phyloP scores from a whole-genome alignment of 2,113 vertebrate species.

The Miniopterus natalensis region DNA sequence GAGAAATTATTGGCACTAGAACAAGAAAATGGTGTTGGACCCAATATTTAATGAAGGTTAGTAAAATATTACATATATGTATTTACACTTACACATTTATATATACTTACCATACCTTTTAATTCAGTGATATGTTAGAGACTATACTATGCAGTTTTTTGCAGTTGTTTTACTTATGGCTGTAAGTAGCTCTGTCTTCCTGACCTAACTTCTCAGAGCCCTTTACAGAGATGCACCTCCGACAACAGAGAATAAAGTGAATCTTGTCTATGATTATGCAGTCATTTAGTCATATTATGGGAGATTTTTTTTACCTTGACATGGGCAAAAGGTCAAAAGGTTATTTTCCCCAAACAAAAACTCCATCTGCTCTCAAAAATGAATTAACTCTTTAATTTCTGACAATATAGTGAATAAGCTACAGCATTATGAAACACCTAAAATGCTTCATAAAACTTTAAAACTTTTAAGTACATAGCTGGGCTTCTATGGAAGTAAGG shows the following conservation, averaged over 20 bases:
- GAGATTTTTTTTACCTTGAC: neutral
- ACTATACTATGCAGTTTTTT: neutral
- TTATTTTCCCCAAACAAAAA: neutral
- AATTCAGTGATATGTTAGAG: neutral
- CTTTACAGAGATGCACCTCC: neutral
- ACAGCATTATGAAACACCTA: neutral
- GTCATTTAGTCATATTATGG: neutral
- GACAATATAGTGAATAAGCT: neutral
- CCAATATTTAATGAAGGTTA: constrained; percentile 56
- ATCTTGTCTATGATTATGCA: neutral
- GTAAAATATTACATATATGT: constrained; percentile 51
- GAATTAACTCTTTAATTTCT: neutral
- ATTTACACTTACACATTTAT: neutral
- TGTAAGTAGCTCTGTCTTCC: neutral
- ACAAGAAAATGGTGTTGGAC: constrained; percentile 78
- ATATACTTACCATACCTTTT: neutral
- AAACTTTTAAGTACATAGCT: neutral
- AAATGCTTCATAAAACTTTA: neutral
- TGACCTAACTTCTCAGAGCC: neutral
- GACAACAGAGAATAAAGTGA: constrained; percentile 38
- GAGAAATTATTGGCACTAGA: constrained; percentile 63
- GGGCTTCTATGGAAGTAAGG: neutral
- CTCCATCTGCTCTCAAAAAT: neutral
- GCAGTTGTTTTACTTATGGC: constrained; percentile 24
- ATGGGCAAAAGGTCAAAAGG: neutral